Conservation (phyloP, 2,113 vertebrate genomes). For the Plestiodon gilberti region DNA sequence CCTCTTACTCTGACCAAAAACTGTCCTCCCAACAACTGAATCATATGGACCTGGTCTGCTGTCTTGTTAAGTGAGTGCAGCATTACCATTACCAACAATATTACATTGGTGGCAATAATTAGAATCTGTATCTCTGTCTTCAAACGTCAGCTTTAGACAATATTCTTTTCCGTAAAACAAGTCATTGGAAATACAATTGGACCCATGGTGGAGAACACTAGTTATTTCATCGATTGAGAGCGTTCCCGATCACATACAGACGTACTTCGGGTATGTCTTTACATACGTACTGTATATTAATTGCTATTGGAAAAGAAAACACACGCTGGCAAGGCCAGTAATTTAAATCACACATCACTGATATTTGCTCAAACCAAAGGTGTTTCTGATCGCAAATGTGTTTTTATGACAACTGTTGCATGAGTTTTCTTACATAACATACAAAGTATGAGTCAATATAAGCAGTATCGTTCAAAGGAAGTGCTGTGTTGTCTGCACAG, state of each 20-base stretch:
- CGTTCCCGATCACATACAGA: conserved; percentile 45
- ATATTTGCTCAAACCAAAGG: conserved; percentile 44
- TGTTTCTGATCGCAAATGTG: conserved; percentile 47
- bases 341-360: conserved; percentile 16
- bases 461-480: conserved; percentile 63
- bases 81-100: conserved; percentile 32
- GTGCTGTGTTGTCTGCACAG: conserved; percentile 62
- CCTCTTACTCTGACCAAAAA: background rate
- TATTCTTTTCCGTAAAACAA: conserved; percentile 55
- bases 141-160: conserved; percentile 27
- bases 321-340: conserved; percentile 30
- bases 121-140: conserved; percentile 47
- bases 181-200: conserved; percentile 39
- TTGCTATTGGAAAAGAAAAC: conserved; percentile 39
- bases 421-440: conserved; percentile 59
- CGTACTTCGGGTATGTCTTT: conserved; percentile 47
- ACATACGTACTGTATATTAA: conserved; percentile 32
- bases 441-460: conserved; percentile 50
- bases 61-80: background rate
- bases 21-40: background rate
- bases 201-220: conserved; percentile 45
- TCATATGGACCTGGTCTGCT: background rate
- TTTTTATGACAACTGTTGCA: conserved; percentile 40
- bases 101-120: conserved; percentile 38
- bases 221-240: conserved; percentile 41